These are phyloP conservation scores for Heptranchias perlo DNA, from an alignment of 2,113 vertebrate species.

Conservation along the genomic window DNA sequence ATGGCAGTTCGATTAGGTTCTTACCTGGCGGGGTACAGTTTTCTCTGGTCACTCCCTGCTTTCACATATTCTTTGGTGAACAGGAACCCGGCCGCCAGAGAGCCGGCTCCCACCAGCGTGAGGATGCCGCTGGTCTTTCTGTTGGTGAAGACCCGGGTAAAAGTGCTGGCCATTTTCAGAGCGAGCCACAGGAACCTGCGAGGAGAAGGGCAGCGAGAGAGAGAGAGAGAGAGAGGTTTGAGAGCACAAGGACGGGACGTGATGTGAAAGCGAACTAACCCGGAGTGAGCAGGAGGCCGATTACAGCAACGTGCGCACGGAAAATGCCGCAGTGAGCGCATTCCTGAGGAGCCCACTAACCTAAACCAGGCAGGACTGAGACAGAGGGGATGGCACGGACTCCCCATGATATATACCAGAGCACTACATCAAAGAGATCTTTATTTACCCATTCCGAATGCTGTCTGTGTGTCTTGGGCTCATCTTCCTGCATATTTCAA, in stretches of 20 bases:
- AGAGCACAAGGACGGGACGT: neutral
- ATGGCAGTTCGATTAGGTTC: constrained; percentile 43
- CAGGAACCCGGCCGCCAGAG: constrained; percentile 70
- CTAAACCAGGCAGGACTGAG: constrained; percentile 20
- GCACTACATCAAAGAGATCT: neutral
- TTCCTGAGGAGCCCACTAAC: constrained; percentile 36
- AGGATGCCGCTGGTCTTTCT: constrained; percentile 67
- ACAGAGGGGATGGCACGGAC: neutral
- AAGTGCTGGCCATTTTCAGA: constrained; percentile 72
- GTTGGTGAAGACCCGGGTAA: constrained; percentile 68
- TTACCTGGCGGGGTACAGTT: constrained; percentile 85
- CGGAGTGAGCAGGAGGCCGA: neutral
- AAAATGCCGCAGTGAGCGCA: constrained; percentile 15
- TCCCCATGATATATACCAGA: neutral
- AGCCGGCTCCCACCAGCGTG: constrained; percentile 77
- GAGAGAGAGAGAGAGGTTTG: too few species aligned
- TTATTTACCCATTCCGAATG: neutral
- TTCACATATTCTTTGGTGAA: constrained; percentile 68
- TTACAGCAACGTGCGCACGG: neutral
- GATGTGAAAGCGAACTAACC: neutral
- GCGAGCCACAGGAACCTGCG: neutral
- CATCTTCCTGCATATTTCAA: neutral
- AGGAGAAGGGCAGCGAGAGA: neutral
- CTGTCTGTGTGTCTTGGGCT: neutral
- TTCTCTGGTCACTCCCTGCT: constrained; percentile 61